These are phyloP conservation scores for Ardeotis arabs DNA, from an alignment of 2,113 vertebrate genomes.

Conservation along the genomic window DNA sequence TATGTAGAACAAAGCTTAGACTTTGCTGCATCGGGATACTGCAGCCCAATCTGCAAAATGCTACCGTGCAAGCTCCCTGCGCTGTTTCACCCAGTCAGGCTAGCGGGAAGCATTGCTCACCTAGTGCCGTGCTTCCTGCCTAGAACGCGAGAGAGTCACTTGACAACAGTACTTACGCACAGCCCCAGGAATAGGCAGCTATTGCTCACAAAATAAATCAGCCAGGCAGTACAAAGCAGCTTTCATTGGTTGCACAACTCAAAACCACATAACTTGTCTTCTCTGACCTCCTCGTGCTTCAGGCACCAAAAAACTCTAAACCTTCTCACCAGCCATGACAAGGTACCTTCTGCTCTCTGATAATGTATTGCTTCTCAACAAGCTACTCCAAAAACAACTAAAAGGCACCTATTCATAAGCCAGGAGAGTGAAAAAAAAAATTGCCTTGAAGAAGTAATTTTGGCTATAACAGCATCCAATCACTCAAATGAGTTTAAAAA, in stretches of 20 bases:
- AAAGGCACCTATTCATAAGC: background rate
- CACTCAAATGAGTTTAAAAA: background rate
- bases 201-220: background rate
- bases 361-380: background rate
- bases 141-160: background rate
- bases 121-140: background rate
- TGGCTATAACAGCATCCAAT: background rate
- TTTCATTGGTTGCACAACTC: background rate
- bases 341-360: background rate
- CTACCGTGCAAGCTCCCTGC: background rate
- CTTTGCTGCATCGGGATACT: background rate
- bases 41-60: background rate
- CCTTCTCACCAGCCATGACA: background rate
- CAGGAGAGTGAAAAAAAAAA: background rate
- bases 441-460: background rate
- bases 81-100: accelerated
- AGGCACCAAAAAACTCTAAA: background rate
- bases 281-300: background rate
- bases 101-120: background rate
- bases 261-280: background rate
- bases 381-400: background rate
- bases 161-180: background rate
- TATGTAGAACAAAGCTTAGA: background rate
- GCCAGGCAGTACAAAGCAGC: background rate
- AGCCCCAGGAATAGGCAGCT: background rate